These are phyloP conservation scores for Montipora foliosa DNA, from an alignment of 64 coral and sea anemone genomes.

Conservation along the genomic window DNA sequence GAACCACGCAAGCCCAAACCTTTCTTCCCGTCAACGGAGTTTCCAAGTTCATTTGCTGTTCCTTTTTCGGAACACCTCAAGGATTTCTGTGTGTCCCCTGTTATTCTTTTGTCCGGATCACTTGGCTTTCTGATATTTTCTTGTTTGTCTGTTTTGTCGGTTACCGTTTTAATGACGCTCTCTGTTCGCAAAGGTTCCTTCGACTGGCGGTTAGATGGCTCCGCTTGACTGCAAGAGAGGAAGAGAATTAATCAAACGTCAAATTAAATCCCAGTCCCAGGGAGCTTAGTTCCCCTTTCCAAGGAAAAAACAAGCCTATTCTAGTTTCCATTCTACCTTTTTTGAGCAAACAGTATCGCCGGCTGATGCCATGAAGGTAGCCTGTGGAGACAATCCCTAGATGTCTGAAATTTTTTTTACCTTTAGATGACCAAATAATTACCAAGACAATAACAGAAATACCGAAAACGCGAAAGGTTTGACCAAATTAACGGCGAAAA, in stretches of 20 bases:
- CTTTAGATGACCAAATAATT: no score
- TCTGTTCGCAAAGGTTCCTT: conserved; percentile 73
- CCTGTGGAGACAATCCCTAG: no score
- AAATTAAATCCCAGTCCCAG: not conserved
- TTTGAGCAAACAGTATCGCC: no score
- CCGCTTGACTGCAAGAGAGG: not conserved
- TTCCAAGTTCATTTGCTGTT: conserved; percentile 27
- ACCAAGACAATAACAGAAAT: no score
- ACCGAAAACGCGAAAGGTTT: no score
- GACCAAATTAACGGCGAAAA: no score
- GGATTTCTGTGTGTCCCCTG: not conserved
- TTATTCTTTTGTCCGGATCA: conserved; percentile 25
- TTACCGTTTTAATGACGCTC: conserved; percentile 75
- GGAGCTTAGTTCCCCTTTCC: no score
- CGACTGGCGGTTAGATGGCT: not conserved
- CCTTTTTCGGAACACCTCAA: not conserved
- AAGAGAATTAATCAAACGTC: not conserved
- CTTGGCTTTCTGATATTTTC: conserved; percentile 18
- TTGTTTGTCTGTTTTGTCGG: conserved; percentile 59
- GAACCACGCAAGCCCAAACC: not conserved
- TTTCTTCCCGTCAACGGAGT: conserved; percentile 28
- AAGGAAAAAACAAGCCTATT: no score
- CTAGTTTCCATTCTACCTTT: no score
- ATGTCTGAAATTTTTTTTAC: no score
- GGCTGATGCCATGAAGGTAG: no score